These are phyloP conservation scores for Aquatica leii DNA, from an alignment of 2,888 invertebrate genomes.

Conservation along the genomic window DNA sequence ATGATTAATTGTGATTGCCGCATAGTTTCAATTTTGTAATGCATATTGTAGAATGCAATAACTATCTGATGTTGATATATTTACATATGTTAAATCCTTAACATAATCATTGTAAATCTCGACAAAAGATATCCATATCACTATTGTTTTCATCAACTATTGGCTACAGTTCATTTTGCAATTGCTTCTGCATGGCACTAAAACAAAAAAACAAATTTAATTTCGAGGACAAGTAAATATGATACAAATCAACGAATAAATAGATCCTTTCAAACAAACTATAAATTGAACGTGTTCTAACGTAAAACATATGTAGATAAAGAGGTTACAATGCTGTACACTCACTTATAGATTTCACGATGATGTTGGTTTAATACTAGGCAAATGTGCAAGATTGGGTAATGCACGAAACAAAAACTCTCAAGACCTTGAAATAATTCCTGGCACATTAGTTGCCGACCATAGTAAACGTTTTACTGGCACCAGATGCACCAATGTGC, in stretches of 20 bases:
- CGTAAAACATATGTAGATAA: too few species aligned
- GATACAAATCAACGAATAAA: too few species aligned
- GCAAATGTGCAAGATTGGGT: conserved; percentile 50
- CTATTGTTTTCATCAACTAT: conserved; percentile 10
- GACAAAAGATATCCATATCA: conserved; percentile 80
- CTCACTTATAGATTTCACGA: too few species aligned
- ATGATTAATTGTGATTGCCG: conserved; percentile 80
- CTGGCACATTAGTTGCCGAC: conserved; percentile 68
- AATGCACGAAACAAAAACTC: conserved; percentile 61
- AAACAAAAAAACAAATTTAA: too few species aligned
- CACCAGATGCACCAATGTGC: conserved; percentile 82
- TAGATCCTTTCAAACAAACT: too few species aligned
- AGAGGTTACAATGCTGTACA: too few species aligned
- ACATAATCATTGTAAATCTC: conserved; percentile 90
- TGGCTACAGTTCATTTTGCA: conserved; percentile 16
- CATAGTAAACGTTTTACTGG: conserved; percentile 56
- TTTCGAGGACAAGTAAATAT: too few species aligned
- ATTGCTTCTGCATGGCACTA: conserved; percentile 26
- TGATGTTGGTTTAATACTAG: conserved; percentile 58
- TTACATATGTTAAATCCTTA: conserved; percentile 63
- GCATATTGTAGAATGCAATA: conserved; percentile 81
- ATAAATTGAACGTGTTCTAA: too few species aligned
- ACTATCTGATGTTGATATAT: conserved; percentile 75
- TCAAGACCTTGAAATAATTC: conserved; percentile 70
- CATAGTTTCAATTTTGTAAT: conserved; percentile 76